Evolutionary conservation across 2,888 invertebrate species (phyloP), one percentile per base, ranked within the genome.

Genomic region (Machimus atricapillus): DNA sequence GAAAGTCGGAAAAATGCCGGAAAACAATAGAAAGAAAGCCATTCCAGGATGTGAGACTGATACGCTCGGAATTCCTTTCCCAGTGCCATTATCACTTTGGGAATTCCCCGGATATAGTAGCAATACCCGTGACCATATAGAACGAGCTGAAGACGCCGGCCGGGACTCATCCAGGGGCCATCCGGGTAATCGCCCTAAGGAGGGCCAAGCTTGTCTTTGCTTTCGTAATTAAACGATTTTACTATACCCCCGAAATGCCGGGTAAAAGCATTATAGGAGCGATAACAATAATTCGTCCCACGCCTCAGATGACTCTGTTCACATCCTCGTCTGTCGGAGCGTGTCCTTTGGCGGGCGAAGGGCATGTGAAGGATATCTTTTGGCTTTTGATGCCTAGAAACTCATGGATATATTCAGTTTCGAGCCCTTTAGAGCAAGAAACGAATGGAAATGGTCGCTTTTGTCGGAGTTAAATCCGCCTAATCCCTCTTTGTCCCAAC

Each of bases 181-280:
- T 79, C 79, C 52, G 46, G 8, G 52, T 79, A 79, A 79, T 79
- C 52, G 52, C 79, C 52, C 46, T 2, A 27, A 79, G 56, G 56
- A 27, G n/a, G 23, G n/a, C 16, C 14, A 37, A n/a, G 19, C 66
- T 83, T 40, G 14, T 66, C 66, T 66, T 83, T 58, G 66, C 82
- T 83, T 83, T 66, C 66, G 82, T 83, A 83, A 83, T 83, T 83
- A 83, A 83, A 83, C 66, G 82, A 66, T 66, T 83, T 66, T 79
- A 46, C 82, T 83, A 66, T 79, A 46, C 82, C 40, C 40, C 34
- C 66, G 66, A 83, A 66, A 66, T 66, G 82, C 46, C 14, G 82
- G 82, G 66, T 66, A 83, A 66, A 66, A 83, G 66, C 82, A 83
- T 83, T 83, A 83, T 27, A 66, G 66, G 82, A 66, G 40, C 52